Evolutionary conservation across 2,113 vertebrate species (phyloP).

Genomic region (Morone saxatilis): DNA sequence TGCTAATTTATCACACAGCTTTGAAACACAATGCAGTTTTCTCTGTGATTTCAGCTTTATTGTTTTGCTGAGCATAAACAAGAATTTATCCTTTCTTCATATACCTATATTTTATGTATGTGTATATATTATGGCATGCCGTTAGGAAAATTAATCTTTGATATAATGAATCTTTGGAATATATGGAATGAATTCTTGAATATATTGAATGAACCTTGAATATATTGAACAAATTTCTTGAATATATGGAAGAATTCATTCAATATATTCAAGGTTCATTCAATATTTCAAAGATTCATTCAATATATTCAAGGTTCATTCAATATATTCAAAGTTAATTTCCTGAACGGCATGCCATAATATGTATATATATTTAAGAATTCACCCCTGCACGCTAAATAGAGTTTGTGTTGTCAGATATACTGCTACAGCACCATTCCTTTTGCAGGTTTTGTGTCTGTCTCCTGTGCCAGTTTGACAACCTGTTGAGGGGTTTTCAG

Average conservation of each 20-base stretch:
- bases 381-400: neutral
- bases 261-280: too few relatives aligned
- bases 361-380: neutral
- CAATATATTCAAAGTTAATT: too few relatives aligned
- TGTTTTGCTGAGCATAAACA: neutral
- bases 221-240: too few relatives aligned
- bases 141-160: too few relatives aligned
- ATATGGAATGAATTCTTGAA: too few relatives aligned
- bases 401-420: neutral
- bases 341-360: too few relatives aligned
- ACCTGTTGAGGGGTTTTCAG: slow-evolving; percentile 12
- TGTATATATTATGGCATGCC: too few relatives aligned
- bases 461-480: neutral
- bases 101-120: neutral
- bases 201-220: too few relatives aligned
- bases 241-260: too few relatives aligned
- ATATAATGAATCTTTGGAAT: too few relatives aligned
- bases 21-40: slow-evolving; percentile 10
- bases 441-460: neutral
- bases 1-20: slow-evolving; percentile 22
- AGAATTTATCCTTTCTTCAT: neutral
- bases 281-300: too few relatives aligned
- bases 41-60: neutral
- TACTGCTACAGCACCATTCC: neutral
- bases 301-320: too few relatives aligned